Base-by-base conservation (phyloP, 1,140 invertebrate genomes). In the Pogonomyrmex californicus region DNA sequence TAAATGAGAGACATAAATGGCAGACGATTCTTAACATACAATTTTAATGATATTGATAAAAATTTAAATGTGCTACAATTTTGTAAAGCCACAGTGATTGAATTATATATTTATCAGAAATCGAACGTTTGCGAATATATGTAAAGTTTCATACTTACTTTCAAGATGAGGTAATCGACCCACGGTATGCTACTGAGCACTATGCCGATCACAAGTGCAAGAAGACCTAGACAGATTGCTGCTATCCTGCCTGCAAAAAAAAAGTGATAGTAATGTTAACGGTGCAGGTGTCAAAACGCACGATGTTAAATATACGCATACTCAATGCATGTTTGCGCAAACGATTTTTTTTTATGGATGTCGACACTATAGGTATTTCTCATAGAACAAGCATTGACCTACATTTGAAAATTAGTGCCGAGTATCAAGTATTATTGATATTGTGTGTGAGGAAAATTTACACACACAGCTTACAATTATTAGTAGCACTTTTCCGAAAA, bases 161-260 rank as follows among this genome's bases (percentile, higher is more conserved):
- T 97, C 95, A 98, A 96, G 95, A 98, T 97, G 92, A 98, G 96
- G 94, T 98, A 98, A 94, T 98, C 97, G 75, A 98, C 94, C 98
- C 98, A 98, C 71, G 98, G 98, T 93, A 98, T 97, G 87, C 97
- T 97, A 49, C 97, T 97, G 54, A 98, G 96, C 83, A 98, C 96
- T 87, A 98, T 97, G 75, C 97, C 98, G 91, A 98, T 96, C 38
- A 97, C 97, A 90, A 98, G 96, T 38, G 97, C 97, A 88, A 97
- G 96, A 89, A 98, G 95, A 89, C 97, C 98, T 92, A 98, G 96
- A 87, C 97, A 95, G 91, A 98, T 97, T 63, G 98, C 97, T 86
- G 97, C 97, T 89, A 98, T 95, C 92, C 97, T 97, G 95, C 97
- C 97, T 98, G 96, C 10, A 97, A 97, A 60, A 51, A 76, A 17